Base-by-base conservation (phyloP, 2,797 vertebrate genomes). In the Pogonophryne albipinna region DNA sequence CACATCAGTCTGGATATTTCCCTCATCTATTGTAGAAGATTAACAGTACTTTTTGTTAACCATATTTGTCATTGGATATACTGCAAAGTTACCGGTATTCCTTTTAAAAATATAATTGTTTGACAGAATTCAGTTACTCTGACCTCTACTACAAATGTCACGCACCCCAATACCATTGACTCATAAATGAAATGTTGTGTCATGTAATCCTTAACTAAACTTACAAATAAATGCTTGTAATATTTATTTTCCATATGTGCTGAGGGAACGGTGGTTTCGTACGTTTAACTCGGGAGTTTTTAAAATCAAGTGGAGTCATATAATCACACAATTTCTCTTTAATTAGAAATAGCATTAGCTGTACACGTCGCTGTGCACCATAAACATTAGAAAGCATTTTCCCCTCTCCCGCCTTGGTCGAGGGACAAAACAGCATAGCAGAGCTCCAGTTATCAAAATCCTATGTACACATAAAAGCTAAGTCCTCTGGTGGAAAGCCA, bases 361-460 rank as follows among this genome's bases (percentile, higher is more conserved):
- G 92, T 94, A 93, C 92, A 93, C 80, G 90, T 86, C 83, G 84
- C 63, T 84, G 85, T 89, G 83, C 79, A 86, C 51, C 80, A 90
- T 89, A 82, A 86, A 87, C 84, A 90, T 91, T 91, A 92, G 83
- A 92, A 93, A 90, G 82, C 76, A 83, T 81, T 59, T 45, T 10
- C 16, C 55, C 79, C 81, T 66, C 71, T 49, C 38, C 58, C 53
- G 16, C 63, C 45, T 59, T 62, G 77, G 83, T 60, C 31, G 77
- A 88, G 80, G 77, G 91, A 93, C 85, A 91, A 92, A 93, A 90
- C 84, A 92, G 87, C 91, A 91, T 82, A 90, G 87, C 89, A 80
- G 72, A 90, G 83, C 77, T 94, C 92, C 93, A 93, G 91, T 95
- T 95, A 94, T 95, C 93, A 95, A 95, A 95, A 95, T 89, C 79